phyloP scores from a whole-genome alignment of 2,797 vertebrate genomes.

The Muraenolepis orangiensis region DNA sequence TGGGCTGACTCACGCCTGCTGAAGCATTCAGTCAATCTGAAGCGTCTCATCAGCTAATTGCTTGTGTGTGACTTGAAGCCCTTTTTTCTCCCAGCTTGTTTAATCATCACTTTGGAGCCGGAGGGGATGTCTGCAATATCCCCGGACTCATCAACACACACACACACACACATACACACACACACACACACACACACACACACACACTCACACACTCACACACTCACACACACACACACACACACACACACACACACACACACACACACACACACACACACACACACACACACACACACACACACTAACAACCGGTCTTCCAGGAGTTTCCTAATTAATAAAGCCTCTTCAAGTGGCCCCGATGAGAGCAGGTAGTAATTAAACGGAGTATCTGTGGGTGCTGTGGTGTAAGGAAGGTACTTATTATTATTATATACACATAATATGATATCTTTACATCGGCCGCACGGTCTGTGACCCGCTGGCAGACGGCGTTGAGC shows the following conservation, averaged over 20 bases:
- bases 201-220: too few species aligned
- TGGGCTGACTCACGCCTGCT: slow-evolving; percentile 44
- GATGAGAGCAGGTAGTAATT: slow-evolving; percentile 50
- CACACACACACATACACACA: slow-evolving; percentile 14
- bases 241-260: background rate
- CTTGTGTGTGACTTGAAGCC: slow-evolving; percentile 34
- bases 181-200: too few species aligned
- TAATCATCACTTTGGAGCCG: slow-evolving; percentile 36
- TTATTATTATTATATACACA: too few species aligned
- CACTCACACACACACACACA: too few species aligned
- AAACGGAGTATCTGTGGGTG: slow-evolving; percentile 42
- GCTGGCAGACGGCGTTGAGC: too few species aligned
- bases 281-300: background rate
- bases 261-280: slow-evolving; percentile 30
- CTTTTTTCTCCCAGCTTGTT: slow-evolving; percentile 27
- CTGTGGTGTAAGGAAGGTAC: background rate
- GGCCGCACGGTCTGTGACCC: too few species aligned
- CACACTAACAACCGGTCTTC: slow-evolving; percentile 48
- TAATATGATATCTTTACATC: too few species aligned
- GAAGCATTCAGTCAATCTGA: slow-evolving; percentile 44
- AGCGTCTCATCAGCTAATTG: slow-evolving; percentile 31
- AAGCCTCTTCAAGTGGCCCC: slow-evolving; percentile 37
- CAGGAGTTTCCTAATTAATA: slow-evolving; percentile 53
- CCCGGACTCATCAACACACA: slow-evolving; percentile 33
- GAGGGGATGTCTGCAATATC: slow-evolving; percentile 19